Percentiles rank a stretch among this genome's conserved stretches.
These are phyloP conservation scores for Erpornis zantholeuca DNA, from an alignment of 2,113 vertebrate genomes.

Conservation along the genomic window DNA sequence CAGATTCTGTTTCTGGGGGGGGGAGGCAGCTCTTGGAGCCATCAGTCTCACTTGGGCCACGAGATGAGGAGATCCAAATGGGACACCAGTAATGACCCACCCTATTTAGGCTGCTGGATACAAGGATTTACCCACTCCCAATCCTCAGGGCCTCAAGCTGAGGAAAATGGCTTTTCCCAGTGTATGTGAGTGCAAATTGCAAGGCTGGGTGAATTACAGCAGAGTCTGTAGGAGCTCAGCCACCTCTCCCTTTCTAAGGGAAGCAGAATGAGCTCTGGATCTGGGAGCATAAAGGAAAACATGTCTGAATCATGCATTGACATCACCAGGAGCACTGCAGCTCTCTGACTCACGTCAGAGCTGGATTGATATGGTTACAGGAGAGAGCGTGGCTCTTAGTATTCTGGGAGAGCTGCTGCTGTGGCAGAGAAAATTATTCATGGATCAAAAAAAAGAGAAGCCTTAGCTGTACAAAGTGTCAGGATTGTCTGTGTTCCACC, in stretches of 20 bases:
- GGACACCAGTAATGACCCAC: background rate
- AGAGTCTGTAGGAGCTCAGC: background rate
- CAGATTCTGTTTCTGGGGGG: background rate
- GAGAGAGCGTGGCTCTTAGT: background rate
- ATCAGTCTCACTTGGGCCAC: background rate
- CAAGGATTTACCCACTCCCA: background rate
- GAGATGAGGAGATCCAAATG: background rate
- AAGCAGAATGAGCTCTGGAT: background rate
- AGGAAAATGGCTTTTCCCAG: background rate
- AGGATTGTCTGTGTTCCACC: background rate
- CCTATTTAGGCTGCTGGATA: background rate
- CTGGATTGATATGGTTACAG: background rate
- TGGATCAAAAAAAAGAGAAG: background rate
- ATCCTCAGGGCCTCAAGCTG: background rate
- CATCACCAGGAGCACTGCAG: background rate
- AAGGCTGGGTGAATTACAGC: background rate
- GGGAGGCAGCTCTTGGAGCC: background rate
- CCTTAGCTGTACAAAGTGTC: conserved; percentile 19
- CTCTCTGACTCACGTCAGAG: background rate
- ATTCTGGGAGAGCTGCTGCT: conserved; percentile 11
- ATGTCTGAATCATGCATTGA: conserved; percentile 32
- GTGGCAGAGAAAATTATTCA: conserved; percentile 26
- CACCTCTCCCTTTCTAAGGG: background rate
- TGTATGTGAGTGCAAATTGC: background rate
- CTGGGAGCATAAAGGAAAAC: background rate